phyloP scores from a whole-genome alignment of 2,113 vertebrate genomes.

The Nipponia nippon region DNA sequence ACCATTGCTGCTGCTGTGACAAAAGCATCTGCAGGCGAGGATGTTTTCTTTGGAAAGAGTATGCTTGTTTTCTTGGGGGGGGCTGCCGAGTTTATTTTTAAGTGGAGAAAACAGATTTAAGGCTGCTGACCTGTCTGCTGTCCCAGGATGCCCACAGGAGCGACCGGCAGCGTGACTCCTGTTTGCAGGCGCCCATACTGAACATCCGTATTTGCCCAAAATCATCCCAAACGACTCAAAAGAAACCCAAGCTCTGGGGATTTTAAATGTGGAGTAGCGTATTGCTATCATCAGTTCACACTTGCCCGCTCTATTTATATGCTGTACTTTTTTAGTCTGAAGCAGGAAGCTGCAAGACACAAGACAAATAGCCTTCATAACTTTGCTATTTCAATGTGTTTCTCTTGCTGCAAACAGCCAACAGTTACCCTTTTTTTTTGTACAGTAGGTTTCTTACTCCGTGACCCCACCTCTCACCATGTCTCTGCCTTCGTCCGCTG shows the following conservation, averaged over 20 bases:
- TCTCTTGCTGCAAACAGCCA: background rate
- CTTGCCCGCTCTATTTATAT: background rate
- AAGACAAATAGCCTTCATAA: constrained; percentile 3
- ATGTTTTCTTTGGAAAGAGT: constrained; percentile 15
- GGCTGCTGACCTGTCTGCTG: background rate
- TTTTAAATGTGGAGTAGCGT: background rate
- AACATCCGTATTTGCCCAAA: background rate
- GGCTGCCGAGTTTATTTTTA: constrained; percentile 1
- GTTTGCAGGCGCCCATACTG: accelerated
- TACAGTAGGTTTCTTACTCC: background rate
- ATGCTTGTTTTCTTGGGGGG: background rate
- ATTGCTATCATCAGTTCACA: background rate
- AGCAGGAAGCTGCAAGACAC: background rate
- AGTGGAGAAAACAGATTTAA: background rate
- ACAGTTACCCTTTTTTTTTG: background rate
- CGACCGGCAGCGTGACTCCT: accelerated
- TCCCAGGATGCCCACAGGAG: background rate
- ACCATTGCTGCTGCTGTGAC: background rate
- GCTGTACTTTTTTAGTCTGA: background rate
- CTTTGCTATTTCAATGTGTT: background rate
- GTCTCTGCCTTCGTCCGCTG: background rate
- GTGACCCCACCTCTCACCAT: background rate
- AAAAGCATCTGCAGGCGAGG: background rate
- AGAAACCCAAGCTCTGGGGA: background rate
- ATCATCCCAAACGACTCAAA: background rate